A percentile compares a stretch with the other conserved stretches of the same genome.
These are phyloP conservation scores for Rhea pennata DNA, from an alignment of 2,113 vertebrate species.

Conservation along the genomic window DNA sequence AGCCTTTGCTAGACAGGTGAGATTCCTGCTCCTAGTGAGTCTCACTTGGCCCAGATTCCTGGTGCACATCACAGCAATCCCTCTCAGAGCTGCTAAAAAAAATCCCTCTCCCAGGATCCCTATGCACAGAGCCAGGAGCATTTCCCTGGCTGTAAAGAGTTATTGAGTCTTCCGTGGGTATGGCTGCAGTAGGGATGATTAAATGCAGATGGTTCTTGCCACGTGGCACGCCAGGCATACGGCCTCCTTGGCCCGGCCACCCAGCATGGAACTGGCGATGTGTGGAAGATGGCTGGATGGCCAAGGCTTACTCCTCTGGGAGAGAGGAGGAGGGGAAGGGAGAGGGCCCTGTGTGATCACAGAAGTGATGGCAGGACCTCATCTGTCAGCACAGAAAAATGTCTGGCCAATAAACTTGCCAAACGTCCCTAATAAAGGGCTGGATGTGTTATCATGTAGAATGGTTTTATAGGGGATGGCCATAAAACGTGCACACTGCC, in stretches of 20 bases:
- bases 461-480: conserved; percentile 66
- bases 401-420: conserved; percentile 71
- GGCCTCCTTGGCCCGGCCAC: neutral
- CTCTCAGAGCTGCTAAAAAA: neutral
- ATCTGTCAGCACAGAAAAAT: conserved; percentile 60
- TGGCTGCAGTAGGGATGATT: neutral
- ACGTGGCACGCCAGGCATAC: rapidly evolving
- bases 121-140: rapidly evolving
- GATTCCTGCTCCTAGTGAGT: too few species aligned
- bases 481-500: conserved; percentile 68
- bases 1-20: too few species aligned
- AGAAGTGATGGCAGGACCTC: conserved; percentile 64
- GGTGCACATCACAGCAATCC: too few species aligned
- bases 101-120: neutral
- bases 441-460: conserved; percentile 70
- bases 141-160: neutral
- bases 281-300: neutral
- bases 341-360: neutral
- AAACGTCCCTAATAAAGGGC: conserved; percentile 69
- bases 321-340: rapidly evolving
- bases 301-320: neutral
- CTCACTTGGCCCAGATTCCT: too few species aligned
- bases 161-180: neutral
- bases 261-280: neutral
- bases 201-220: neutral